A percentile compares a stretch with the other conserved stretches of the same genome.
Evolutionary conservation across 1,140 invertebrate species (phyloP).

Genomic region (Anthonomus grandis): DNA sequence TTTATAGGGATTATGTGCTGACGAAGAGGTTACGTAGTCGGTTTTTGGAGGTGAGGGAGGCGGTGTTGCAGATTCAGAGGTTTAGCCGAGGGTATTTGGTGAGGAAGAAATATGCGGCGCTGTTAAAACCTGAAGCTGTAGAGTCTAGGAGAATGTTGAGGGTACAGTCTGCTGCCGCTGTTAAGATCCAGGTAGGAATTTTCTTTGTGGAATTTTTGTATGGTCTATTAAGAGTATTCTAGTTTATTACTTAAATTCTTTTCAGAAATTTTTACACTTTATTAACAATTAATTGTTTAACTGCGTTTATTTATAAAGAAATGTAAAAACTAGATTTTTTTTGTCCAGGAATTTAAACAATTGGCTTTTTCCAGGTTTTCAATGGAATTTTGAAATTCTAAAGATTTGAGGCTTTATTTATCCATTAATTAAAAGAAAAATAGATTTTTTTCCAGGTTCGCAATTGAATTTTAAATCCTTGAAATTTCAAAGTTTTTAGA

Average conservation of each 20-base stretch:
- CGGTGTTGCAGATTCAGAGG: slow-evolving; percentile 45
- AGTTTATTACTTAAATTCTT: too few relatives aligned
- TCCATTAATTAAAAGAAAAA: too few relatives aligned
- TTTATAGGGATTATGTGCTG: slow-evolving; percentile 29
- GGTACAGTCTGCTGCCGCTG: slow-evolving; percentile 50
- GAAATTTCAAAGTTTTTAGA: too few relatives aligned
- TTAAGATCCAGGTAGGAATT: slow-evolving; percentile 58
- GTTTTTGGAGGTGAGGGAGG: slow-evolving; percentile 34
- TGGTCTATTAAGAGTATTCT: background rate
- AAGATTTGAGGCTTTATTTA: too few relatives aligned
- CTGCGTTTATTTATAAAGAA: too few relatives aligned
- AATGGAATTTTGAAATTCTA: too few relatives aligned
- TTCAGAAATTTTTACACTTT: too few relatives aligned
- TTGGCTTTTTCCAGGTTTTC: too few relatives aligned
- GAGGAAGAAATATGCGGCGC: slow-evolving; percentile 41
- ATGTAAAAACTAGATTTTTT: too few relatives aligned
- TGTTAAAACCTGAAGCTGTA: slow-evolving; percentile 48
- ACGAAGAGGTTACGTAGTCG: slow-evolving; percentile 32
- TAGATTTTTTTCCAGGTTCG: too few relatives aligned
- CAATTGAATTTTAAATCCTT: too few relatives aligned
- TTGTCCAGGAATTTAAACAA: too few relatives aligned
- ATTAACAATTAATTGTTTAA: background rate
- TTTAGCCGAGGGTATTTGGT: slow-evolving; percentile 52
- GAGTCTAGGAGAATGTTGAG: slow-evolving; percentile 49
- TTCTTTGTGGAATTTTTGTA: slow-evolving; percentile 3